These are phyloP conservation scores for Apamea monoglypha DNA, from an alignment of 2,888 invertebrate genomes.

Conservation along the genomic window DNA sequence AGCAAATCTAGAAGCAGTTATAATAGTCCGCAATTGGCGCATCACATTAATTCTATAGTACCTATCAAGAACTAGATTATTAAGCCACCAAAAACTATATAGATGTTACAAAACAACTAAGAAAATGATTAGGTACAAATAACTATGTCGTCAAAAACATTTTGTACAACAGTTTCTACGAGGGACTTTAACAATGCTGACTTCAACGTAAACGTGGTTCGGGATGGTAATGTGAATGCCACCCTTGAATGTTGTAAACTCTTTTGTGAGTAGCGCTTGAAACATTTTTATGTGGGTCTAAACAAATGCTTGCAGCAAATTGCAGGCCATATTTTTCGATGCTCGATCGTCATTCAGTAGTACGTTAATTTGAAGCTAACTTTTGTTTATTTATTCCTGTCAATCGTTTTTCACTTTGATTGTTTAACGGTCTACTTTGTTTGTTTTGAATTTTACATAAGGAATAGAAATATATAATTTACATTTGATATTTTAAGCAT, in stretches of 20 bases:
- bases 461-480: background rate
- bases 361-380: conserved; percentile 17
- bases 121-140: background rate
- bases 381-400: background rate
- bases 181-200: conserved; percentile 26
- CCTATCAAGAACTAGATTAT: background rate
- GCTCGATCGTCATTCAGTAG: conserved; percentile 9
- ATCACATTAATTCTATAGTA: background rate
- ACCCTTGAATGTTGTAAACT: conserved; percentile 43
- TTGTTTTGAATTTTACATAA: background rate
- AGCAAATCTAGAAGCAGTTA: conserved; percentile 22
- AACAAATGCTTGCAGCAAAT: conserved; percentile 46
- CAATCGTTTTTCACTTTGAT: conserved; percentile 1
- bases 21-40: background rate
- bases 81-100: background rate
- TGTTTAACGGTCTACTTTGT: background rate
- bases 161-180: conserved; percentile 21
- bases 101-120: background rate
- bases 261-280: conserved; percentile 25
- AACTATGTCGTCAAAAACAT: background rate
- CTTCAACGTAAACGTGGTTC: conserved; percentile 21
- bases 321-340: conserved; percentile 30
- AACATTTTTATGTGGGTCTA: conserved; percentile 32
- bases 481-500: background rate
- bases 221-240: conserved; percentile 39